phyloP scores from a whole-genome alignment of 1,140 invertebrate species.

The Tetragnatha versicolor region DNA sequence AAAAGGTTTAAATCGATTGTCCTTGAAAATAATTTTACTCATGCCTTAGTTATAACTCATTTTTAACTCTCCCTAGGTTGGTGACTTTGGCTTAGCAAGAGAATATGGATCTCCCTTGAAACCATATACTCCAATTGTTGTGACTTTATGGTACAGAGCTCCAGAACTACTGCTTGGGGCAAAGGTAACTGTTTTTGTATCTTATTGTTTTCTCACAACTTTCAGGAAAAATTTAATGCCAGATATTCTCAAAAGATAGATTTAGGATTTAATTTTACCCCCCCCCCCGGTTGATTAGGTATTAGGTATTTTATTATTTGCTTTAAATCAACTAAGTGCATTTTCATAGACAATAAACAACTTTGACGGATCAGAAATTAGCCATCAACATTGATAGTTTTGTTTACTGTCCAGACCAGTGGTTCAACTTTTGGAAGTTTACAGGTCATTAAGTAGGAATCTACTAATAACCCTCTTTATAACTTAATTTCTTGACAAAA shows the following conservation, averaged over 20 bases:
- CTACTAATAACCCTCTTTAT: not conserved
- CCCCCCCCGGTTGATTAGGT: not conserved
- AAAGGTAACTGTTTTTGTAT: conserved; percentile 67
- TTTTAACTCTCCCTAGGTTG: conserved; percentile 70
- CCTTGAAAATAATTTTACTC: not conserved
- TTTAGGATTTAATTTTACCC: not conserved
- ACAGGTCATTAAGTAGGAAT: not conserved
- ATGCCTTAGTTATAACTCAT: not conserved
- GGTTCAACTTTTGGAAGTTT: too few relatives aligned
- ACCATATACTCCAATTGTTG: conserved; percentile 95
- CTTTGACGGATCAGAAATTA: too few relatives aligned
- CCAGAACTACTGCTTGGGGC: conserved; percentile 87
- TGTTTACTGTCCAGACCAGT: too few relatives aligned
- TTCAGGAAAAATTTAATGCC: not conserved
- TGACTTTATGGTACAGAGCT: conserved; percentile 97
- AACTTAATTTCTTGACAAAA: conserved; percentile 54
- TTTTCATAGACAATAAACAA: too few relatives aligned
- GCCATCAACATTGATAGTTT: too few relatives aligned
- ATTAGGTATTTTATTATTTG: not conserved
- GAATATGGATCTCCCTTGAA: conserved; percentile 98
- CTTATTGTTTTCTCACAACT: not conserved
- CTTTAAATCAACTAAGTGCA: not conserved
- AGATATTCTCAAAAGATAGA: not conserved
- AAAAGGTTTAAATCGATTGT: not conserved
- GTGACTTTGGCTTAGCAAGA: conserved; percentile 96